phyloP scores from a whole-genome alignment of 2,888 invertebrate species.

The Drosophila borborema region DNA sequence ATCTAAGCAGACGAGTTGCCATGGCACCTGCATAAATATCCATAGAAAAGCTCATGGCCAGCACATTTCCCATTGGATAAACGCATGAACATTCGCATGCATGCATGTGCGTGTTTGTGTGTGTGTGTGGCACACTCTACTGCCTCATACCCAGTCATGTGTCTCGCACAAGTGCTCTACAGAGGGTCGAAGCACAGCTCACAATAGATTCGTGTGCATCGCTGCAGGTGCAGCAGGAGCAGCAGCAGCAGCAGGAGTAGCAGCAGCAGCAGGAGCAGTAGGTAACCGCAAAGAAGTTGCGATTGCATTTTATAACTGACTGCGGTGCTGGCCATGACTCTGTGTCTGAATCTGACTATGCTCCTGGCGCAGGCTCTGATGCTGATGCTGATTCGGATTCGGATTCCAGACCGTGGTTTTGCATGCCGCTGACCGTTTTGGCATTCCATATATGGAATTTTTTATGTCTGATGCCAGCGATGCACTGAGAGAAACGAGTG shows the following conservation, averaged over 20 bases:
- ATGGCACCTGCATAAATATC: constrained; percentile 29
- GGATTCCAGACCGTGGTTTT: constrained; percentile 16
- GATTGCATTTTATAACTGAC: constrained; percentile 62
- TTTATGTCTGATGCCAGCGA: neutral
- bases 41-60: constrained; percentile 13
- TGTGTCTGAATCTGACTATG: neutral
- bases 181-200: constrained; percentile 11
- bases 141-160: constrained; percentile 7
- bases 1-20: constrained; percentile 6
- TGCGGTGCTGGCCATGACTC: neutral
- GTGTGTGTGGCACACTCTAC: neutral
- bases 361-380: too few relatives aligned
- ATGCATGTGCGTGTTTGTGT: neutral
- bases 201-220: constrained; percentile 34
- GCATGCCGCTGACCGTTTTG: constrained; percentile 18
- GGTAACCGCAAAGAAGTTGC: constrained; percentile 22
- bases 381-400: neutral
- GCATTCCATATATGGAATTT: neutral
- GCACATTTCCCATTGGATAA: constrained; percentile 18
- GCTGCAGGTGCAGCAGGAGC: neutral
- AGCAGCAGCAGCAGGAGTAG: neutral
- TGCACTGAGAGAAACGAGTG: constrained; percentile 5
- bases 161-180: constrained; percentile 4
- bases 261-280: neutral
- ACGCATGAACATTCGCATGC: neutral